A percentile compares a stretch with the other conserved stretches of the same genome.
Evolutionary conservation across 2,113 vertebrate species (phyloP).

Genomic region (Oreocharis arfaki): DNA sequence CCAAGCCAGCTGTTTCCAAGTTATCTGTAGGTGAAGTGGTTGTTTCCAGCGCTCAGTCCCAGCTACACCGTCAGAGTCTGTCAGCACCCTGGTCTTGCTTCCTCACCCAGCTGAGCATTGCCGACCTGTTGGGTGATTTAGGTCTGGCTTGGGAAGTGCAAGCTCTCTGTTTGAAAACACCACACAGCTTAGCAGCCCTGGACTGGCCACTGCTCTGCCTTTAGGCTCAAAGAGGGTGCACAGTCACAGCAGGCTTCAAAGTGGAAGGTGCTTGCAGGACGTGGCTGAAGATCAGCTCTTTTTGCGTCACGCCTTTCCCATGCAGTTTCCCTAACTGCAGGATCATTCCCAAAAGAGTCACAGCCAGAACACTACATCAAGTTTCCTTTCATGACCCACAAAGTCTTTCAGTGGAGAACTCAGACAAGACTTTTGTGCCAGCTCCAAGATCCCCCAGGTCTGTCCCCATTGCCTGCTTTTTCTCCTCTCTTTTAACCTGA

Average conservation of each 20-base stretch:
- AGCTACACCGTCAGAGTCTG: background rate
- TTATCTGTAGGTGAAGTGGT: background rate
- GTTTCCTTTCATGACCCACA: background rate
- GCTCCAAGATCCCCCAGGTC: background rate
- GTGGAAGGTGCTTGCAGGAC: background rate
- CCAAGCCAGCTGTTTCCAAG: background rate
- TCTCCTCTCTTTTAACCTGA: background rate
- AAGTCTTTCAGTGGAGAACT: background rate
- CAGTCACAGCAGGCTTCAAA: background rate
- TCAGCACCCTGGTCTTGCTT: background rate
- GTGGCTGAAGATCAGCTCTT: background rate
- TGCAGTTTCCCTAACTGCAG: background rate
- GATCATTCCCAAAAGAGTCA: background rate
- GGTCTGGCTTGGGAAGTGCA: background rate
- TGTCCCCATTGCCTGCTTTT: background rate
- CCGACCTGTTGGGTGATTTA: background rate
- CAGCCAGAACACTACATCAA: background rate
- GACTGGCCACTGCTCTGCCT: background rate
- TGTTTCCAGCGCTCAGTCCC: background rate
- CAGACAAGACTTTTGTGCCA: background rate
- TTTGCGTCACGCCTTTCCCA: background rate
- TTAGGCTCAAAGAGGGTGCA: background rate
- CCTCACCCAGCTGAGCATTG: background rate
- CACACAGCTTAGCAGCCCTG: background rate
- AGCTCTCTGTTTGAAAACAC: background rate